Percentiles rank a stretch among this genome's conserved stretches.
Evolutionary conservation across 2,797 vertebrate genomes (phyloP).

Genomic region (Rhincodon typus): DNA sequence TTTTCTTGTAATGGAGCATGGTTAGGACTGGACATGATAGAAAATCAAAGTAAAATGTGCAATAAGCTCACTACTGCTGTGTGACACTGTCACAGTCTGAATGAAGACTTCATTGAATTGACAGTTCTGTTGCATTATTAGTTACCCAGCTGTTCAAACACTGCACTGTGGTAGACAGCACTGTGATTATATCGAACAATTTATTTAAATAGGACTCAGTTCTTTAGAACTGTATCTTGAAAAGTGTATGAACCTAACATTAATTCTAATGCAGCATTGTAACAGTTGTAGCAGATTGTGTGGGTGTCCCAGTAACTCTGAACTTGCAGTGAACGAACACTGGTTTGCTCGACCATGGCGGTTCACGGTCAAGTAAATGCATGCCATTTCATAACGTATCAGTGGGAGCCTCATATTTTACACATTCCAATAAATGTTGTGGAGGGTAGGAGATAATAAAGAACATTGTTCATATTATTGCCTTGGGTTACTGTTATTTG

Average conservation of each 20-base stretch:
- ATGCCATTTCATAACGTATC: not conserved
- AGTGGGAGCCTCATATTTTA: not conserved
- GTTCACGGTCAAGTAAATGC: not conserved
- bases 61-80: not conserved
- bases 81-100: conserved; percentile 13
- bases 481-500: not conserved
- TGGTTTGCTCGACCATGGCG: not conserved
- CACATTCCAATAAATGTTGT: not conserved
- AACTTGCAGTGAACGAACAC: not conserved
- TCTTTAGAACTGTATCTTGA: not conserved
- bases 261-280: conserved; percentile 21
- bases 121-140: not conserved
- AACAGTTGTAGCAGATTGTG: conserved; percentile 3
- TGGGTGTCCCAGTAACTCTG: conserved; percentile 22
- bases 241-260: not conserved
- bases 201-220: not conserved
- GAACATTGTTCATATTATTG: not conserved
- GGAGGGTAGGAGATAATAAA: not conserved
- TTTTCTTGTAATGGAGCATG: not conserved
- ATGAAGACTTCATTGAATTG: conserved; percentile 2
- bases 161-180: not conserved
- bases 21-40: not conserved
- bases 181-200: conserved; percentile 14
- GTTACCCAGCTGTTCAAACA: conserved; percentile 19
- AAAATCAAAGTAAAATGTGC: not conserved